These are phyloP conservation scores for Macrotrachela quadricornifera DNA, from an alignment of 1,140 invertebrate genomes.

Conservation along the genomic window DNA sequence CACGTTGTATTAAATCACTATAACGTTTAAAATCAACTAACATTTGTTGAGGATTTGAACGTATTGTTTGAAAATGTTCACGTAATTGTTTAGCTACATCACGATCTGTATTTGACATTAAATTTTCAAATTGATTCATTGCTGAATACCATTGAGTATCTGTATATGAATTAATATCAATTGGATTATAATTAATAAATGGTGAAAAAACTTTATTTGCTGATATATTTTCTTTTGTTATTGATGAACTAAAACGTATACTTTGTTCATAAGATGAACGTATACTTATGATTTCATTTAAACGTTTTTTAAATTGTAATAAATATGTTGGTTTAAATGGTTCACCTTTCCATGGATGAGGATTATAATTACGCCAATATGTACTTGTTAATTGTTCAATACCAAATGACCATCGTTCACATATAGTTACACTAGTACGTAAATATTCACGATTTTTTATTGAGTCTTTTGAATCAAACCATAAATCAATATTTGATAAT, in stretches of 20 bases:
- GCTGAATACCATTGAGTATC: conserved; percentile 43
- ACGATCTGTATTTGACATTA: too few species aligned
- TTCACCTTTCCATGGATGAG: conserved; percentile 59
- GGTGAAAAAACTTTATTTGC: too few species aligned
- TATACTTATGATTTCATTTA: conserved; percentile 26
- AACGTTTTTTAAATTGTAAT: conserved; percentile 42
- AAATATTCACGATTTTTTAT: too few species aligned
- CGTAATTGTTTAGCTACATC: too few species aligned
- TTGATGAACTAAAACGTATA: too few species aligned
- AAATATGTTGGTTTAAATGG: conserved; percentile 46
- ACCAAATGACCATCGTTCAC: conserved; percentile 53
- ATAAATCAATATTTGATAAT: too few species aligned
- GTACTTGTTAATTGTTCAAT: conserved; percentile 62
- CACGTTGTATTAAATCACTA: conserved; percentile 45
- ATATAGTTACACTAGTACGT: conserved; percentile 37
- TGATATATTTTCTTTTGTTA: too few species aligned
- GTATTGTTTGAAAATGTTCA: too few species aligned
- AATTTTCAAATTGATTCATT: too few species aligned
- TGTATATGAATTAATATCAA: conserved; percentile 46
- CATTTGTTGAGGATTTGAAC: conserved; percentile 24
- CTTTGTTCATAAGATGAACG: too few species aligned
- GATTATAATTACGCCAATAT: conserved; percentile 70
- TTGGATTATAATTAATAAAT: too few species aligned
- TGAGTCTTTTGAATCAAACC: too few species aligned
- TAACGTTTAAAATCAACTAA: conserved; percentile 49